Evolutionary conservation across 2,888 invertebrate genomes (phyloP).

Genomic region (Calameuta idolon): DNA sequence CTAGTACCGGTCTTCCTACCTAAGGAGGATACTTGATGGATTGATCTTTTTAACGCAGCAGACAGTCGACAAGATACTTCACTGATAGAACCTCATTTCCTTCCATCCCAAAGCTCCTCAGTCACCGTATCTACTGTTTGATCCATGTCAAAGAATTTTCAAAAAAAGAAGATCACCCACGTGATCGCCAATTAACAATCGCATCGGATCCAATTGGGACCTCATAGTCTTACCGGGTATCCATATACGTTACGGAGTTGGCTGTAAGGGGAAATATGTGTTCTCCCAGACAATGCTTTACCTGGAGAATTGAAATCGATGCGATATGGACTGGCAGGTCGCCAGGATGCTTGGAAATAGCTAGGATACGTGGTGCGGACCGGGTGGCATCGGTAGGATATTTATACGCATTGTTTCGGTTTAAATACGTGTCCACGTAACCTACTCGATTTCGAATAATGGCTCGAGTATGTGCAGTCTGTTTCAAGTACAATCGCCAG

Average conservation of each 20-base stretch:
- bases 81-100: neutral
- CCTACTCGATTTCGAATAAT: slow-evolving; percentile 16
- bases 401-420: slow-evolving; percentile 61
- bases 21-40: slow-evolving; percentile 54
- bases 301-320: slow-evolving; percentile 9
- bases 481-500: slow-evolving; percentile 17
- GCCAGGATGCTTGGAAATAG: slow-evolving; percentile 60
- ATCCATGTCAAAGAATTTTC: too few relatives aligned
- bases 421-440: slow-evolving; percentile 1
- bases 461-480: slow-evolving; percentile 1
- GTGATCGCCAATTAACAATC: neutral
- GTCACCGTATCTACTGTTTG: neutral
- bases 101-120: neutral
- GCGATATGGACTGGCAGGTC: slow-evolving; percentile 55
- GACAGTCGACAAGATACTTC: slow-evolving; percentile 47
- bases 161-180: too few relatives aligned
- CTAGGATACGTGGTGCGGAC: slow-evolving; percentile 38
- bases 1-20: slow-evolving; percentile 31
- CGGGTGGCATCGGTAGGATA: slow-evolving; percentile 39
- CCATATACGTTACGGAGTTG: neutral
- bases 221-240: neutral
- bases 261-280: neutral
- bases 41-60: slow-evolving; percentile 58
- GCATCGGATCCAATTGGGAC: neutral
- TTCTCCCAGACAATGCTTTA: neutral